Evolutionary conservation across 2,797 vertebrate genomes (phyloP), one percentile per base, ranked within the genome.

Genomic region (Bothrops alternatus): DNA sequence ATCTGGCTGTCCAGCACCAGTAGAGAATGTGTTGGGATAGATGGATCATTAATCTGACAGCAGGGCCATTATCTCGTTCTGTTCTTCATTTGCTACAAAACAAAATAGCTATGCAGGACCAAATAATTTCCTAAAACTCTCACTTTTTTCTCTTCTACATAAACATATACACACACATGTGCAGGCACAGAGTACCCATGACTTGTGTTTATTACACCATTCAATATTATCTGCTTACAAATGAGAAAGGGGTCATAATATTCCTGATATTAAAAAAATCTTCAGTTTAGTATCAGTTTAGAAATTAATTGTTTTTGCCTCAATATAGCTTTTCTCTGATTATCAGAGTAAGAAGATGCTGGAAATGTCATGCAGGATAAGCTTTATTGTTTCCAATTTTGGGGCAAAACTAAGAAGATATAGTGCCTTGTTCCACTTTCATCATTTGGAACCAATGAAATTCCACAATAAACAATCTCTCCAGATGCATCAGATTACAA

Each of bases 301-400:
- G 55, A 18, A 93, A 92, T 89, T 86, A 12, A 50, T 91, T 95
- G 92, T 89, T 82, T 18, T 56, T 90, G 50, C 55, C 50, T 73
- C 50, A 20, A 25, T 37, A 56, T 73, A 90, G 23, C 11, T n/a
- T 37, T 55, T 47, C 50, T 14, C 50, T 63, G 63, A 89, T 63
- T 18, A 65, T n/a, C 26, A 89, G 61, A 89, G 11, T 73, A 90
- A 73, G 47, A 32, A 90, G 18, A 23, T 90, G 18, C 11, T 73
- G 20, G 32, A 90, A 55, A 73, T 56, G 50, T 56, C 6, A 37
- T 20, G 63, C n/a, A 90, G 89, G 12, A 13, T 56, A 50, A 73
- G n/a, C 53, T 89, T 89, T 69, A 73, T 28, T 10, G 12, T 26
- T 65, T 55, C 23, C 20, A 78, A 90, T 23, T 26, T 57, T 6